Conservation (phyloP, 2,888 invertebrate species). For the Actias luna region DNA sequence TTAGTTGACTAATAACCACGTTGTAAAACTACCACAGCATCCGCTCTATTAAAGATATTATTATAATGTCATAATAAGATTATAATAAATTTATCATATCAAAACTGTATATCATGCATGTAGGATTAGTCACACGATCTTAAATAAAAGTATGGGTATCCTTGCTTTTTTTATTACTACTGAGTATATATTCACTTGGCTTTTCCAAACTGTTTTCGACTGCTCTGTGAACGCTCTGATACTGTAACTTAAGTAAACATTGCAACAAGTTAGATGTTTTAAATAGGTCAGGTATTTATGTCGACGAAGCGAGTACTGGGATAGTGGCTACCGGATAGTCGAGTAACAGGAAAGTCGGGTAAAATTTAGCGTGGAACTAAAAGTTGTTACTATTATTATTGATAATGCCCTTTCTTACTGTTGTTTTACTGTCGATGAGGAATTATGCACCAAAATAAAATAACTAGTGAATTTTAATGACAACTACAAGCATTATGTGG, state of each 20-base stretch:
- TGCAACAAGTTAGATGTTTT: background rate
- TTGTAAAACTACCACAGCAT: conserved; percentile 18
- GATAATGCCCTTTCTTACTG: too few species aligned
- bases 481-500: too few species aligned
- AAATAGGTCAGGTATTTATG: background rate
- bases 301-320: background rate
- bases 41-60: conserved; percentile 14
- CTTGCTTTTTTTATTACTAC: background rate
- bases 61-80: conserved; percentile 7
- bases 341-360: background rate
- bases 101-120: conserved; percentile 6
- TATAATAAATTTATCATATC: background rate
- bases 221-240: background rate
- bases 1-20: conserved; percentile 16
- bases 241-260: too few species aligned
- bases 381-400: too few species aligned
- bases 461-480: too few species aligned
- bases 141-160: background rate
- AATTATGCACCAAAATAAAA: too few species aligned
- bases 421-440: too few species aligned
- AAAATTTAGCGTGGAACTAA: background rate
- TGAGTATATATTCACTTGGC: background rate
- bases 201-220: background rate
- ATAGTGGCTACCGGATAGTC: background rate
- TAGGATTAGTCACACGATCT: conserved; percentile 2